Evolutionary conservation across 2,797 vertebrate genomes (phyloP), one percentile per base, ranked within the genome.

Genomic region (Gambelia wislizenii): DNA sequence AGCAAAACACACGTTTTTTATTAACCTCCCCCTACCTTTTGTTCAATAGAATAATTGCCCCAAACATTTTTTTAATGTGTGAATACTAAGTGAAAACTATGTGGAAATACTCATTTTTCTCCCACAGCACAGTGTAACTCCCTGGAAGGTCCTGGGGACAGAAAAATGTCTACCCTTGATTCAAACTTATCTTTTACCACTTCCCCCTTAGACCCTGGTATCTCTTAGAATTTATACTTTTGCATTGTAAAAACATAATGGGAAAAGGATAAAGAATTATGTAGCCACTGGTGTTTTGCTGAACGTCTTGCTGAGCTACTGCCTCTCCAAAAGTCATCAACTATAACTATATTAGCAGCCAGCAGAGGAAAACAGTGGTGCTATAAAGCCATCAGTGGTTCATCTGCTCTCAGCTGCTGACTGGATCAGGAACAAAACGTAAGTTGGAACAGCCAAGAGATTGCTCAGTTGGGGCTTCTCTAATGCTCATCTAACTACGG

Each of bases 381-480:
- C 67, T 89, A 1, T 83, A 90, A 89, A 90, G 13, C 75, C 83
- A 42, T 49, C 86, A n/a, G 86, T 85, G 76, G 89, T 0, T 75
- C 25, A 25, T 85, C 74, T 52, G 91, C 89, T 92, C 7, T 76
- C 77, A 87, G 74, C 83, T 93, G 83, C 49, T 92, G 89, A 80
- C 87, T 54, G 70, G 76, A 82, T 84, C 89, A 91, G 88, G 90
- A 59, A 85, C 36, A 61, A 90, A 89, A 72, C 67, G 67, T 39
- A 47, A 69, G 83, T 74, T 64, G 49, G 77, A 85, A n/a, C 12
- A 59, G 90, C 86, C 91, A 91, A 80, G 88, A 91, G 54, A 12
- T 70, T 78, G 49, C 92, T 87, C 89, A 91, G 84, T 91, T 91
- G 91, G 72, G 49, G 78, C 70, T 75, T 70, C 83, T 86, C n/a